Evolutionary conservation across 2,888 invertebrate species (phyloP), one percentile per base, ranked within the genome.

Genomic region (Tethea ocularis): DNA sequence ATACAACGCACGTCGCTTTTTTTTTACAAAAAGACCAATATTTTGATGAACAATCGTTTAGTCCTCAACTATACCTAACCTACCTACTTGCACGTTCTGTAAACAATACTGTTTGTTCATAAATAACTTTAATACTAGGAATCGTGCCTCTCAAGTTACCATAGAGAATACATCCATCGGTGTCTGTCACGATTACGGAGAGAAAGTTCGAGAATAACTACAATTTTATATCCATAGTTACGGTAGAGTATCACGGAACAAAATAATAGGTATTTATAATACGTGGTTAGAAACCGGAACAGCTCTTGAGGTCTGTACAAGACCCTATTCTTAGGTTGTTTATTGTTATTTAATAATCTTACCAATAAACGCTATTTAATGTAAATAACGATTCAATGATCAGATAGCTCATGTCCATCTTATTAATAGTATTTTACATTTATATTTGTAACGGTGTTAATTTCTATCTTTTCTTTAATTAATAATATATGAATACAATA

Each of bases 191-290:
- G 75, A 71, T 63, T 57, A 59, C 23, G 52, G 57, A 51, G 73
- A 68, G 82, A 82, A 82, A 82, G 82, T 78, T 62, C 58, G 63
- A 64, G 73, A 80, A 79, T 78, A 75, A 73, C 74, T 68, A 76
- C 75, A 77, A 78, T 78, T 81, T 83, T 70, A 67, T 68, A 53
- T 26, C 53, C 20, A 68, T 68, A 75, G 72, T 75, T 73, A 74
- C 46, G 46, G 46, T 46, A 46, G 46, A 46, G 46, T 59, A 59
- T 65, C 60, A 51, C 57, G 62, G 61, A 57, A 69, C 65, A 64
- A 71, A 77, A 77, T 77, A 64, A 77, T 72, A 69, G 68, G 51
- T 62, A 63, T 75, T 69, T 61, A 58, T 68, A 58, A 68, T 54
- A 59, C 66, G 66, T 74, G 72, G 51, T 61, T 78, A 78, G 77